phyloP scores from a whole-genome alignment of 1,140 invertebrate genomes.

The Plodia interpunctella region DNA sequence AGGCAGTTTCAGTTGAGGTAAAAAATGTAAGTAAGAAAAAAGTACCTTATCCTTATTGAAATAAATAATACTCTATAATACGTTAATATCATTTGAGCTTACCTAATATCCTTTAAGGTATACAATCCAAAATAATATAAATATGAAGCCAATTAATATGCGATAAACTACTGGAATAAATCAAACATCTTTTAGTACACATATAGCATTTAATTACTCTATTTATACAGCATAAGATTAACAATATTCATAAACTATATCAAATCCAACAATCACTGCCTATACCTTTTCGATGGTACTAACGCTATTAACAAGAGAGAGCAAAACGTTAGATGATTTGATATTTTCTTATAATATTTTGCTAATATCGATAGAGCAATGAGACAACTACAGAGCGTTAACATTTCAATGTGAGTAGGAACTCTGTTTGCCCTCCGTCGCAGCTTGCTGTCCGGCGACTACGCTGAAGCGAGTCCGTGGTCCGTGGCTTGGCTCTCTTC shows the following conservation, averaged over 20 bases:
- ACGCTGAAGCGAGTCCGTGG: background rate
- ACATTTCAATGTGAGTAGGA: slow-evolving; percentile 48
- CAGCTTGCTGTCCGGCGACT: background rate
- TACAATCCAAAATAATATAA: slow-evolving; percentile 36
- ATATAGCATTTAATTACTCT: slow-evolving; percentile 76
- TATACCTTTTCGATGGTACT: slow-evolving; percentile 71
- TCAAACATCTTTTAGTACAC: slow-evolving; percentile 67
- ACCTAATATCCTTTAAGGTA: slow-evolving; percentile 53
- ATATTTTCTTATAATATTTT: slow-evolving; percentile 38
- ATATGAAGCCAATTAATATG: slow-evolving; percentile 32
- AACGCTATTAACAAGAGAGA: slow-evolving; percentile 72
- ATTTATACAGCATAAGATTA: slow-evolving; percentile 77
- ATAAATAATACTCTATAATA: slow-evolving; percentile 28
- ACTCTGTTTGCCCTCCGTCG: slow-evolving; percentile 31
- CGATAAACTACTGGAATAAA: slow-evolving; percentile 52
- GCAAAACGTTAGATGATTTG: slow-evolving; percentile 59
- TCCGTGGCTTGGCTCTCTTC: background rate
- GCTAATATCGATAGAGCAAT: slow-evolving; percentile 48
- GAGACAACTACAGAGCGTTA: slow-evolving; percentile 39
- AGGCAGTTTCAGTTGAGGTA: no score
- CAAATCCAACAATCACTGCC: slow-evolving; percentile 76
- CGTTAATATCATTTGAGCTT: slow-evolving; percentile 50
- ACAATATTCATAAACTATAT: slow-evolving; percentile 77
- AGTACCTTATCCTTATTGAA: slow-evolving; percentile 43
- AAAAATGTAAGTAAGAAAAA: slow-evolving; percentile 2